Conservation (phyloP, 2,888 invertebrate species). For the Eupithecia exiguata region DNA sequence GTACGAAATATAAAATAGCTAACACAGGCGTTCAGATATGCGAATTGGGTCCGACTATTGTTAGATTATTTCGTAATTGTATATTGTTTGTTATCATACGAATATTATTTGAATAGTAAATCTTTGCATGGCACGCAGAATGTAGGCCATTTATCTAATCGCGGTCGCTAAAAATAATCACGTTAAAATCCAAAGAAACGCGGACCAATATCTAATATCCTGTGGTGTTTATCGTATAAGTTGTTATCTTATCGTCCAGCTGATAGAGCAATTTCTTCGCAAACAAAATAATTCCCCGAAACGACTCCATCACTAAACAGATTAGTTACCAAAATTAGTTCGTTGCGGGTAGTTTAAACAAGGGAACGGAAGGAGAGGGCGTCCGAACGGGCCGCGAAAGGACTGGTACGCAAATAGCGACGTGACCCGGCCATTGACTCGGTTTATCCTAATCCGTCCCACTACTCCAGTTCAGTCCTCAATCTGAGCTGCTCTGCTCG, state of each 20-base stretch:
- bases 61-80: constrained; percentile 9
- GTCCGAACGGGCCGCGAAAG: constrained; percentile 58
- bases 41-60: constrained; percentile 7
- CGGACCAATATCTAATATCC: constrained; percentile 24
- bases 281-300: constrained; percentile 44
- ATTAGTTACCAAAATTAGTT: constrained; percentile 75
- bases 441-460: constrained; percentile 83
- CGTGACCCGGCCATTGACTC: constrained; percentile 84
- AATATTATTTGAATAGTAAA: constrained; percentile 20
- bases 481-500: constrained; percentile 52
- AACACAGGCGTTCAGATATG: constrained; percentile 9
- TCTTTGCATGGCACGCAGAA: constrained; percentile 17
- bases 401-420: constrained; percentile 78
- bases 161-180: constrained; percentile 29
- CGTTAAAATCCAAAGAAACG: constrained; percentile 22
- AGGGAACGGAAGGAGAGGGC: constrained; percentile 66
- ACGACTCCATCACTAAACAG: constrained; percentile 62
- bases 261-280: constrained; percentile 35
- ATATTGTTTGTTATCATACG: constrained; percentile 6
- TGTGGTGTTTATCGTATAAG: constrained; percentile 16
- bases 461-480: constrained; percentile 79
- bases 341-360: constrained; percentile 70
- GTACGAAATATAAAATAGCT: constrained; percentile 14
- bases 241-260: constrained; percentile 12
- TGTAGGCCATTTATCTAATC: constrained; percentile 29